These are phyloP conservation scores for Drosophila maculinotata DNA, from an alignment of 2,888 invertebrate species.

Conservation along the genomic window DNA sequence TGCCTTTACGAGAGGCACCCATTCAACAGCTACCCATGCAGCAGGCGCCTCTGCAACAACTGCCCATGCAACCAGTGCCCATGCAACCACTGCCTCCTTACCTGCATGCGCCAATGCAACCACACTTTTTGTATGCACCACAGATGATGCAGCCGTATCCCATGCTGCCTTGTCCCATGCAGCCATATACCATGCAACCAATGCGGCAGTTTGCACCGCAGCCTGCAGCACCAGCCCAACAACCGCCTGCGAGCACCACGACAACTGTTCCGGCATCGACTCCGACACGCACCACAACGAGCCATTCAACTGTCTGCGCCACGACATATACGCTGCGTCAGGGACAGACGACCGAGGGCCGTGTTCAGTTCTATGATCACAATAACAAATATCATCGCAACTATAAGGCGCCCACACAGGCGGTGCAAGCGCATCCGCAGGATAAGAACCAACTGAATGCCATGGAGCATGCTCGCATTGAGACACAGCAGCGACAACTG, in stretches of 20 bases:
- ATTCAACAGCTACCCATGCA: constrained; percentile 13
- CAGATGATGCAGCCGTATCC: constrained; percentile 35
- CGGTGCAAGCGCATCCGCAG: constrained; percentile 82
- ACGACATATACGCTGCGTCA: constrained; percentile 32
- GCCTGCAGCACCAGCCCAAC: constrained; percentile 1
- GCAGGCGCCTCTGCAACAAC: constrained; percentile 10
- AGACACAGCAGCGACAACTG: constrained; percentile 58
- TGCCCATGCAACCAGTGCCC: constrained; percentile 8
- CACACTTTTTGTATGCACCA: constrained; percentile 22
- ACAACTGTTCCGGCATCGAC: constrained; percentile 1
- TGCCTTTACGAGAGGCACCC: constrained; percentile 1
- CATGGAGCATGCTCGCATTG: constrained; percentile 80
- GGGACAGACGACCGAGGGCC: neutral
- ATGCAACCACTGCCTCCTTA: constrained; percentile 20
- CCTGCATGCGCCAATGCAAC: constrained; percentile 6
- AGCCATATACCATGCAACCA: constrained; percentile 24
- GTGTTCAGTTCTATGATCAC: constrained; percentile 86
- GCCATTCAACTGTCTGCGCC: constrained; percentile 34
- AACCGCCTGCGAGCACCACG: neutral
- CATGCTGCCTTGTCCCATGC: constrained; percentile 46
- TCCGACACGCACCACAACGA: constrained; percentile 22
- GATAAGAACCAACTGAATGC: constrained; percentile 67
- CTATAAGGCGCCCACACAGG: constrained; percentile 77
- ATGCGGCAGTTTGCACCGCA: constrained; percentile 16
- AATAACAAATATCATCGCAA: constrained; percentile 85